phyloP scores from a whole-genome alignment of 2,888 invertebrate genomes.

The Mesochorus sp. region DNA sequence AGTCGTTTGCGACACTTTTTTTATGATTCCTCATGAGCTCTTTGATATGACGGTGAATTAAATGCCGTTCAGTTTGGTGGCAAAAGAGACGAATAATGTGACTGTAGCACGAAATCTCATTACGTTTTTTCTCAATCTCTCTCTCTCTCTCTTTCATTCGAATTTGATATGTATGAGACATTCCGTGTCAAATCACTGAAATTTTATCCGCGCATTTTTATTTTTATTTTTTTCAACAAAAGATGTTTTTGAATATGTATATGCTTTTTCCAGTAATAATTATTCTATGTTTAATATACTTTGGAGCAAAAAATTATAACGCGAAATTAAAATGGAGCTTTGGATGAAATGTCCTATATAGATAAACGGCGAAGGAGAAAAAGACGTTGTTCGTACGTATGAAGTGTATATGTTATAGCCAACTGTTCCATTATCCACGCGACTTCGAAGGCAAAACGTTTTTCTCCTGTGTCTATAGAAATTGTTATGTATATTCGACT shows the following conservation, averaged over 20 bases:
- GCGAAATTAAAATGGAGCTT: too few species aligned
- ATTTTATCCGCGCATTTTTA: too few species aligned
- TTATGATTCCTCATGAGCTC: background rate
- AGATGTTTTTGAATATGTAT: too few species aligned
- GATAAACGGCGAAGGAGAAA: background rate
- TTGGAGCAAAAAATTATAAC: too few species aligned
- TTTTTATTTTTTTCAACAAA: too few species aligned
- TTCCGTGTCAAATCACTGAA: too few species aligned
- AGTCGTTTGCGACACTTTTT: constrained; percentile 3
- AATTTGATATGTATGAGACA: background rate
- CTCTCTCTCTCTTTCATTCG: background rate
- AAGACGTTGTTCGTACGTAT: constrained; percentile 4
- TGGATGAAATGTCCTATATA: background rate
- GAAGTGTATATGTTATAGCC: background rate
- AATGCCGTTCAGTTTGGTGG: constrained; percentile 16
- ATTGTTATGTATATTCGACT: background rate
- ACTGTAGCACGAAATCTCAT: constrained; percentile 34
- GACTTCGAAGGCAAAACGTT: constrained; percentile 31
- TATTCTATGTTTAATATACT: too few species aligned
- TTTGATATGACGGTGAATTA: constrained; percentile 18
- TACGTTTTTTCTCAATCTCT: constrained; percentile 34
- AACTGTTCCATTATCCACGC: constrained; percentile 45
- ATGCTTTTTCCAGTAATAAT: too few species aligned
- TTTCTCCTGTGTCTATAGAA: background rate
- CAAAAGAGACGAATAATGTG: constrained; percentile 18